phyloP scores from a whole-genome alignment of 30 jellyfish, hydroid and myxozoan species.

The Turritopsis dohrnii region DNA sequence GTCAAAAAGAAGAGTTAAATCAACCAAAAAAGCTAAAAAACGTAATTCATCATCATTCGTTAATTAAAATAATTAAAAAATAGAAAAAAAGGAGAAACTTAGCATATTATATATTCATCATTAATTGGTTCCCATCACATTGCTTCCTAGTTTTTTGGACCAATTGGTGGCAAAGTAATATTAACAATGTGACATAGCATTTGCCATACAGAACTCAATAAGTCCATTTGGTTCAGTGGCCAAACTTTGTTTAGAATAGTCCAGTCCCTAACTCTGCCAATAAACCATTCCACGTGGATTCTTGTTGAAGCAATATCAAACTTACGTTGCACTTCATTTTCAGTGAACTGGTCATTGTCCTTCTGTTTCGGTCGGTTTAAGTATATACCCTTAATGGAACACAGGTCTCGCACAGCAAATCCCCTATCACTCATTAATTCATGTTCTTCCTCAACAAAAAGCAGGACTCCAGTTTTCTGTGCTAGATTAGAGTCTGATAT shows the following conservation, averaged over 20 bases:
- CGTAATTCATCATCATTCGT: no score
- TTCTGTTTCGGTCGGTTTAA: slow-evolving; percentile 48
- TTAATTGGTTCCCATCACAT: not conserved
- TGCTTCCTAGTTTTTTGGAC: slow-evolving; percentile 24
- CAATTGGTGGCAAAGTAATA: slow-evolving; percentile 45
- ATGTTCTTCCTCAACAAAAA: slow-evolving; percentile 43
- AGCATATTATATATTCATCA: not conserved
- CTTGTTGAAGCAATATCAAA: slow-evolving; percentile 52
- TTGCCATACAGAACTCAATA: slow-evolving; percentile 40
- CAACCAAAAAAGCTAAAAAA: no score
- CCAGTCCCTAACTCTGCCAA: slow-evolving; percentile 48
- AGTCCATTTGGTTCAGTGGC: slow-evolving; percentile 45
- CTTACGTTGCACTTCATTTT: slow-evolving; percentile 24
- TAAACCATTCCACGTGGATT: slow-evolving; percentile 42
- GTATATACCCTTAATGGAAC: slow-evolving; percentile 33
- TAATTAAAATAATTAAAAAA: no score
- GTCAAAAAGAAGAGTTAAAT: no score
- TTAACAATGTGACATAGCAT: slow-evolving; percentile 48
- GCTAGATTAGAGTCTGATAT: slow-evolving; percentile 37
- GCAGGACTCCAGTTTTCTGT: slow-evolving; percentile 40
- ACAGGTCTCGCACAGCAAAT: slow-evolving; percentile 36
- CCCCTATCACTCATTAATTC: slow-evolving; percentile 49
- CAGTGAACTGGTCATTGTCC: slow-evolving; percentile 34
- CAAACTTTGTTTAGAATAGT: slow-evolving; percentile 37
- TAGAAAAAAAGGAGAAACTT: not conserved